Conservation (phyloP, 2,113 vertebrate genomes). For the Sphaerodactylus townsendi region DNA sequence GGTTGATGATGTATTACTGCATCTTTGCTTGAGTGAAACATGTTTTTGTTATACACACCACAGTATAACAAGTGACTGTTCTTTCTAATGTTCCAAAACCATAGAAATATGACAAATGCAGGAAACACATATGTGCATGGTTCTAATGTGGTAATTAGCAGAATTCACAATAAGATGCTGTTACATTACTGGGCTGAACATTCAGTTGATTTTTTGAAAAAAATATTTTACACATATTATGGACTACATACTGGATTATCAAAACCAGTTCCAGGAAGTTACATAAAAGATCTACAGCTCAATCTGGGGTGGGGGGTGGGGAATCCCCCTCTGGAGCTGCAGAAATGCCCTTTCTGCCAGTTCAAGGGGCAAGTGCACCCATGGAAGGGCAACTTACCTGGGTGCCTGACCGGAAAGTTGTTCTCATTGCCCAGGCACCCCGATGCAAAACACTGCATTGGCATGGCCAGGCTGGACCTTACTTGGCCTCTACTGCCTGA, state of each 20-base stretch:
- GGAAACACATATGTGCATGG: not conserved
- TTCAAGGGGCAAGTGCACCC: no score
- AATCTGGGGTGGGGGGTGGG: no score
- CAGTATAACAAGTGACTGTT: not conserved
- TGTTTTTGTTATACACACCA: not conserved
- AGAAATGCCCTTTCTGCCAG: no score
- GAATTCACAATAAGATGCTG: not conserved
- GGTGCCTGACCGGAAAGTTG: no score
- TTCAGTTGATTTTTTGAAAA: not conserved
- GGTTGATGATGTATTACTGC: conserved; percentile 24
- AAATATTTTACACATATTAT: not conserved
- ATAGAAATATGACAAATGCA: not conserved
- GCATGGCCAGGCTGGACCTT: no score
- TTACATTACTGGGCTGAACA: not conserved
- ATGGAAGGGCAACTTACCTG: no score
- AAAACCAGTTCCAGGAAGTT: not conserved
- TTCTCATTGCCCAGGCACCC: no score
- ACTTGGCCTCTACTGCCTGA: no score
- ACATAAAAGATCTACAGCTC: not conserved
- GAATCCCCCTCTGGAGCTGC: no score
- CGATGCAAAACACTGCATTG: no score
- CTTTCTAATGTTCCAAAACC: not conserved
- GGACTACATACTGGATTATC: no score
- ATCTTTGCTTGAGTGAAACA: not conserved
- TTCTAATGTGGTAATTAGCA: not conserved